Base-by-base conservation (phyloP, 1,140 invertebrate genomes). In the Drosophila hydei region DNA sequence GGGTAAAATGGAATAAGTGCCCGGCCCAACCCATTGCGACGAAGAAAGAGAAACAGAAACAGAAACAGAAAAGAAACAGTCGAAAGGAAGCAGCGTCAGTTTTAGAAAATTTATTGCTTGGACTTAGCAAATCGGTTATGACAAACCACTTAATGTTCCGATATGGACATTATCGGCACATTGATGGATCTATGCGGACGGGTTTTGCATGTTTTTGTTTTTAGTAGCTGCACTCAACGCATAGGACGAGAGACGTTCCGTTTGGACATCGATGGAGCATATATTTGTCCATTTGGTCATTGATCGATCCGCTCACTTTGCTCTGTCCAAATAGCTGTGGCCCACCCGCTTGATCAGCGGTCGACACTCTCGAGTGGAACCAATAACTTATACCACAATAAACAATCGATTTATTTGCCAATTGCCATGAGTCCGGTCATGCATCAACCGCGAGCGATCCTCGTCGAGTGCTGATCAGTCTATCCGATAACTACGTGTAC, bases 291-390 rank as follows among this genome's bases (percentile, higher is more conserved):
- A 51, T 56, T 72, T 60, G 55, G 63, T 60, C 55, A 72, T 60
- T 72, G 70, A 72, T 72, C 70, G 70, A 72, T 72, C 38, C 50
- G 48, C 33, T 68, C 63, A 72, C 69, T 72, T 72, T 72, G 62
- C 69, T 72, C 69, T 72, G 69, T 72, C 68, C 51, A 65, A 62
- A 48, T 47, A 47, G 16, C 5, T 16, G 38, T 4, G 38, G 38
- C 25, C 18, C 42, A 60, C n/a, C 30, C n/a, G 14, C 4, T 18
- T 19, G 48, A 38, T 47, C 59, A 25, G n/a, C 27, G 5, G 18
- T 9, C 25, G 52, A 36, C 56, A 56, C 21, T 60, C 42, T 61
- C 50, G 55, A 70, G 71, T 74, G 65, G 58, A 74, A 70, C 27
- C 47, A 58, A 70, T 74, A 62, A 69, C 42, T 73, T 73, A 73